Evolutionary conservation across 1,140 invertebrate species (phyloP).

Genomic region (Drosophila setifemur): DNA sequence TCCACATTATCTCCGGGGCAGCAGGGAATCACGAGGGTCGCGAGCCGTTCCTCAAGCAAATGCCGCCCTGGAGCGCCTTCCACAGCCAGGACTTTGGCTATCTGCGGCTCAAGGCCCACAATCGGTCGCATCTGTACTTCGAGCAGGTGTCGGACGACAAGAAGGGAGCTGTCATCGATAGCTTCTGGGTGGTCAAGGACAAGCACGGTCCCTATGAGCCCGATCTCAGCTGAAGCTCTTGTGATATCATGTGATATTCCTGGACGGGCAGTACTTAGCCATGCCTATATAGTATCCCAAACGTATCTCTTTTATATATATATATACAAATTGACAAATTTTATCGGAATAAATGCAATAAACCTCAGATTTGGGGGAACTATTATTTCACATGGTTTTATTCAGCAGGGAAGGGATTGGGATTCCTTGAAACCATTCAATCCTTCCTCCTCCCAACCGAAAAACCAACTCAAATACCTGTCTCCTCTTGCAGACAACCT

Average conservation of each 20-base stretch:
- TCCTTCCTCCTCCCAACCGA: too few species aligned
- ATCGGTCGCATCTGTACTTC: constrained; percentile 93
- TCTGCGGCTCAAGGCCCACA: constrained; percentile 90
- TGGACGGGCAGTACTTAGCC: background rate
- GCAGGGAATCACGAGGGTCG: constrained; percentile 90
- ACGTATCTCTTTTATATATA: background rate
- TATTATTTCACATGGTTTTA: too few species aligned
- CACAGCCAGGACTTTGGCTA: constrained; percentile 92
- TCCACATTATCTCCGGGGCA: constrained; percentile 96
- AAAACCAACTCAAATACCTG: background rate
- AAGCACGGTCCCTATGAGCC: constrained; percentile 81
- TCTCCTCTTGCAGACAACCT: constrained; percentile 83
- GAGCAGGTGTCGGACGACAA: constrained; percentile 96
- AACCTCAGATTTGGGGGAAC: background rate
- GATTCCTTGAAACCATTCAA: too few species aligned
- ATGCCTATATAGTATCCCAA: too few species aligned
- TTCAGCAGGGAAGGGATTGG: too few species aligned
- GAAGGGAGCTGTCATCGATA: constrained; percentile 88
- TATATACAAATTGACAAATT: background rate
- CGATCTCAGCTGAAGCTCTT: background rate
- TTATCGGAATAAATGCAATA: background rate
- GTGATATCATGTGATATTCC: constrained; percentile 5
- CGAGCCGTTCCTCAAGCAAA: constrained; percentile 81
- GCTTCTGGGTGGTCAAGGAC: constrained; percentile 90
- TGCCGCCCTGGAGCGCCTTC: constrained; percentile 76